These are phyloP conservation scores for Otus scops DNA, from an alignment of 2,797 vertebrate species.

Conservation along the genomic window DNA sequence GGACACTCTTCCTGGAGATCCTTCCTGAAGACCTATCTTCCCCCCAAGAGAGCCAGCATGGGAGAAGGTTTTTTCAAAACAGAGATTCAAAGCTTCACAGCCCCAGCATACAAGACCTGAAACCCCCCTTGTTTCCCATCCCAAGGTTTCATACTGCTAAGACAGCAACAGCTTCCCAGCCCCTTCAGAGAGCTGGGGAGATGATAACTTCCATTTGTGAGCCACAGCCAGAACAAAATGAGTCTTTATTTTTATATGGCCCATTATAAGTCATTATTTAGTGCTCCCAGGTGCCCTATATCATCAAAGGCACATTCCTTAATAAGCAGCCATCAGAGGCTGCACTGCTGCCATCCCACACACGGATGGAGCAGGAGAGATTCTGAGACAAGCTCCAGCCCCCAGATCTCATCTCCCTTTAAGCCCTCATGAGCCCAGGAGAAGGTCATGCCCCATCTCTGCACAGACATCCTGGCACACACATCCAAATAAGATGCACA, in stretches of 20 bases:
- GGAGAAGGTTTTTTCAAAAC: background rate
- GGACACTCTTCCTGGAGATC: background rate
- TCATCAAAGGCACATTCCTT: constrained; percentile 12
- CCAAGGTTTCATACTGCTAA: background rate
- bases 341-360: background rate
- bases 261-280: constrained; percentile 28
- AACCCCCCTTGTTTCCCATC: background rate
- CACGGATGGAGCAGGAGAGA: background rate
- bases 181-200: background rate
- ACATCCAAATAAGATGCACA: background rate
- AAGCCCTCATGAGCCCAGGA: background rate
- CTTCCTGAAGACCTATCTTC: background rate
- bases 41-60: background rate
- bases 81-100: background rate
- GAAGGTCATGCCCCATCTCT: background rate
- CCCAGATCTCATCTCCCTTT: background rate
- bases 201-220: constrained; percentile 44
- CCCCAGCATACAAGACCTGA: background rate
- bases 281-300: background rate
- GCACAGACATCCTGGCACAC: background rate
- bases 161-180: background rate
- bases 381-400: background rate
- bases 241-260: background rate
- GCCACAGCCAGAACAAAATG: constrained; percentile 24
- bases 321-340: background rate